Conservation (phyloP, 1,140 invertebrate species). For the Glossosoma conforme region DNA sequence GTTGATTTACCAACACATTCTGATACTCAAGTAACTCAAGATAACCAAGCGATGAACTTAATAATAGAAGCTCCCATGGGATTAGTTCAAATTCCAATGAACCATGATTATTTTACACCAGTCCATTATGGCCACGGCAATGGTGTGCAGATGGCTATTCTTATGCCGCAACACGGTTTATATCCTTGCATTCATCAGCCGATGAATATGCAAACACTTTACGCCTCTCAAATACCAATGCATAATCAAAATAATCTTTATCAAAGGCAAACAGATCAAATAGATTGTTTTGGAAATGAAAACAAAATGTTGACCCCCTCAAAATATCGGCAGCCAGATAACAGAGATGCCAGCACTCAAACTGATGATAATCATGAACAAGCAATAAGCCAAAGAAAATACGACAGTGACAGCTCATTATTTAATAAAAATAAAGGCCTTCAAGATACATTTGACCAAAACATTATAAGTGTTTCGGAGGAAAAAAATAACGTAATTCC, state of each 20-base stretch:
- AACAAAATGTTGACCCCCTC: slow-evolving; percentile 58
- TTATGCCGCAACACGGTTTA: slow-evolving; percentile 49
- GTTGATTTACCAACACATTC: too few relatives aligned
- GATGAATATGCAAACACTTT: slow-evolving; percentile 31
- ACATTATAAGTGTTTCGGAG: slow-evolving; percentile 45
- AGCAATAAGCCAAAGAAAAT: not conserved
- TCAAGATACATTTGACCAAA: slow-evolving; percentile 41
- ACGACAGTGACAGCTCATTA: too few relatives aligned
- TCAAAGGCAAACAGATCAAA: slow-evolving; percentile 34
- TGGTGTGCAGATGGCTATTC: slow-evolving; percentile 51
- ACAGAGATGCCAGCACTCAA: slow-evolving; percentile 62
- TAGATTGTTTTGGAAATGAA: slow-evolving; percentile 34
- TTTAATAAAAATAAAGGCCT: slow-evolving; percentile 37
- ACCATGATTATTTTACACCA: slow-evolving; percentile 36
- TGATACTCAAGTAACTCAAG: slow-evolving; percentile 7
- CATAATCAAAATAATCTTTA: slow-evolving; percentile 19
- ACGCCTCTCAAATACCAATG: slow-evolving; percentile 5
- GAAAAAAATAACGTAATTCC: slow-evolving; percentile 34
- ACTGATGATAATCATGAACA: slow-evolving; percentile 47
- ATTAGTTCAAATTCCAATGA: slow-evolving; percentile 45
- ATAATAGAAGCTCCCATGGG: slow-evolving; percentile 36
- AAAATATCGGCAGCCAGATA: slow-evolving; percentile 51
- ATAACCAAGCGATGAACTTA: slow-evolving; percentile 12
- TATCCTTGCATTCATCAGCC: slow-evolving; percentile 37
- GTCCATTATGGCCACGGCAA: slow-evolving; percentile 36